Evolutionary conservation across 2,797 vertebrate genomes (phyloP).

Genomic region (Enteromius viviparus): DNA sequence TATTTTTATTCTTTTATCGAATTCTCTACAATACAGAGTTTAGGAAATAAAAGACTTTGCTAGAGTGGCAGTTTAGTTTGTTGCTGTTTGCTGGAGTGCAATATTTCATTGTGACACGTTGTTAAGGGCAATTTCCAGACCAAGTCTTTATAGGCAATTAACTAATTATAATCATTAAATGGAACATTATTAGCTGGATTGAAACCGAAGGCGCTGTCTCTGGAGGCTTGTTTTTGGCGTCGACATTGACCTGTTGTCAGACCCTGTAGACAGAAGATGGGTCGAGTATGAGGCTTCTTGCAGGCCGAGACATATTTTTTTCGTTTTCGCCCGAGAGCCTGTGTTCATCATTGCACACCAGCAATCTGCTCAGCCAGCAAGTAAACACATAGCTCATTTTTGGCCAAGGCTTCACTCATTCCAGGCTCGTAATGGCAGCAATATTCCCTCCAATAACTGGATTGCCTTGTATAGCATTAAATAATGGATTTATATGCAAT

Average conservation of each 20-base stretch:
- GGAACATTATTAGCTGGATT: slow-evolving; percentile 41
- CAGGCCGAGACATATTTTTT: not conserved
- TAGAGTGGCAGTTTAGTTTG: slow-evolving; percentile 25
- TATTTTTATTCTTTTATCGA: not conserved
- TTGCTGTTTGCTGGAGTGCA: not conserved
- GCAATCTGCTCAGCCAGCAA: slow-evolving; percentile 25
- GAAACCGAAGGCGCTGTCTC: not conserved
- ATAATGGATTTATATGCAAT: slow-evolving; percentile 74
- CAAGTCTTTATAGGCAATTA: slow-evolving; percentile 54
- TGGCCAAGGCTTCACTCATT: slow-evolving; percentile 50
- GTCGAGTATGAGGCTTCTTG: not conserved
- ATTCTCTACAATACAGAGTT: not conserved
- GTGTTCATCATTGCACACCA: not conserved
- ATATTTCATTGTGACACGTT: slow-evolving; percentile 20
- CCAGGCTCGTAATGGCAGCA: slow-evolving; percentile 47
- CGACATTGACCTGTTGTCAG: slow-evolving; percentile 25
- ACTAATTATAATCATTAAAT: slow-evolving; percentile 48
- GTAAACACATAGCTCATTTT: slow-evolving; percentile 60
- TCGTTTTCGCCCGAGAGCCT: not conserved
- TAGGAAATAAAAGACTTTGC: slow-evolving; percentile 17
- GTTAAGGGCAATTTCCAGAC: slow-evolving; percentile 33
- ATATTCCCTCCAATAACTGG: slow-evolving; percentile 60
- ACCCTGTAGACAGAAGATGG: not conserved
- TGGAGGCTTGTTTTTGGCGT: slow-evolving; percentile 14
- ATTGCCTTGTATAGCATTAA: slow-evolving; percentile 66